A percentile compares a stretch with the other conserved stretches of the same genome.
Evolutionary conservation across 2,888 invertebrate species (phyloP).

Genomic region (Drosophila testacea): DNA sequence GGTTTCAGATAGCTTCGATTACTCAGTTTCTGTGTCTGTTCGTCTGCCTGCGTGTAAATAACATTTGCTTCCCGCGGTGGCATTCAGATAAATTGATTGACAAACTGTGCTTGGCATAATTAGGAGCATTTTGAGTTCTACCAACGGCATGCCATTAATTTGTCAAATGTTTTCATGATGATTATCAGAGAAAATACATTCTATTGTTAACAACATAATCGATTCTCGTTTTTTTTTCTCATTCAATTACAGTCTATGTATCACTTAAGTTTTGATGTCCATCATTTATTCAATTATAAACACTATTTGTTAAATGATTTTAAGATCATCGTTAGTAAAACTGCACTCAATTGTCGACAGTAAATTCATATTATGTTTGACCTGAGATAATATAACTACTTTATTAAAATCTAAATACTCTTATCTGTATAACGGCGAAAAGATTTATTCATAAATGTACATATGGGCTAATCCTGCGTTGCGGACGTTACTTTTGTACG

Average conservation of each 20-base stretch:
- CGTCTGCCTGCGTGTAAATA: slow-evolving; percentile 18
- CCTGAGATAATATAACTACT: neutral
- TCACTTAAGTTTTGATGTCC: neutral
- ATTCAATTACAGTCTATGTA: too few species aligned
- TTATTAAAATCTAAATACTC: too few species aligned
- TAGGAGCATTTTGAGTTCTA: slow-evolving; percentile 47
- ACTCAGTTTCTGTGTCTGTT: slow-evolving; percentile 15
- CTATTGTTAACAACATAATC: slow-evolving; percentile 8
- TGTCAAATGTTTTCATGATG: slow-evolving; percentile 63
- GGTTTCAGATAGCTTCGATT: slow-evolving; percentile 49
- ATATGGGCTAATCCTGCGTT: too few species aligned
- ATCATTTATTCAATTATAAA: neutral
- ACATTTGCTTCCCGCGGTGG: slow-evolving; percentile 52
- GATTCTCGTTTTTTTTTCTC: neutral
- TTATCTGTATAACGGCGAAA: too few species aligned
- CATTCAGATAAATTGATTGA: slow-evolving; percentile 63
- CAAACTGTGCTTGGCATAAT: slow-evolving; percentile 67
- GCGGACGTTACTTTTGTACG: too few species aligned
- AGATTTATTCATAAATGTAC: too few species aligned
- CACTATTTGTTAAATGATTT: neutral
- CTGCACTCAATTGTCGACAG: too few species aligned
- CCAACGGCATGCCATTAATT: slow-evolving; percentile 58
- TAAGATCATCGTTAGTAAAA: too few species aligned
- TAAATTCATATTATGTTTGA: neutral
- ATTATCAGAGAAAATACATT: slow-evolving; percentile 23